Evolutionary conservation across 2,113 vertebrate species (phyloP).

Genomic region (Hydrolagus affinis): DNA sequence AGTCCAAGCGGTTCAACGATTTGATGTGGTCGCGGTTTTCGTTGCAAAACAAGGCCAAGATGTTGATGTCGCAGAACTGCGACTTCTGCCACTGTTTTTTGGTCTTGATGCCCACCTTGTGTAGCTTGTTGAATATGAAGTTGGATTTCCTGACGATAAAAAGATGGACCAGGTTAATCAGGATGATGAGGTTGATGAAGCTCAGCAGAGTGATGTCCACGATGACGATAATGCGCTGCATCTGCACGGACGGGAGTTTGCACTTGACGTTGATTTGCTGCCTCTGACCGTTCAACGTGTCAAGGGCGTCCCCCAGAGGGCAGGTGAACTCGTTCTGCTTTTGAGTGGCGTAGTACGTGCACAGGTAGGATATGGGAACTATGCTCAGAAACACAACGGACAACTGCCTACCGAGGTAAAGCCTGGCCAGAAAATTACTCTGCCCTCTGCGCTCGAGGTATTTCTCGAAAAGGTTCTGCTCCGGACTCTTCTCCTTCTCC

Average conservation of each 20-base stretch:
- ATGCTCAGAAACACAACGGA: slow-evolving; percentile 94
- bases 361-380: slow-evolving; percentile 89
- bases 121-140: slow-evolving; percentile 96
- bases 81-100: slow-evolving; percentile 94
- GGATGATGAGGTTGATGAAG: slow-evolving; percentile 91
- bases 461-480: slow-evolving; percentile 97
- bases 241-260: slow-evolving; percentile 89
- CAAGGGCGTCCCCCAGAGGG: slow-evolving; percentile 77
- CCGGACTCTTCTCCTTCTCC: slow-evolving; percentile 95
- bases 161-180: slow-evolving; percentile 85
- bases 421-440: slow-evolving; percentile 93
- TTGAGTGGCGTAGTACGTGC: slow-evolving; percentile 86
- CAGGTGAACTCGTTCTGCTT: slow-evolving; percentile 96
- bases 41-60: slow-evolving; percentile 97
- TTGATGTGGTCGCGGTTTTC: slow-evolving; percentile 98
- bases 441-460: slow-evolving; percentile 89
- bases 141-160: slow-evolving; percentile 98
- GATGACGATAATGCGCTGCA: slow-evolving; percentile 89
- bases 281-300: slow-evolving; percentile 68
- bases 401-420: slow-evolving; percentile 84
- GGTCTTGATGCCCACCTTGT: slow-evolving; percentile 95
- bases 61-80: slow-evolving; percentile 98
- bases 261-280: slow-evolving; percentile 80
- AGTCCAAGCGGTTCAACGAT: slow-evolving; percentile 91
- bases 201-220: slow-evolving; percentile 86